Conservation (phyloP, 1,140 invertebrate species). For the Heliconius melpomene region DNA sequence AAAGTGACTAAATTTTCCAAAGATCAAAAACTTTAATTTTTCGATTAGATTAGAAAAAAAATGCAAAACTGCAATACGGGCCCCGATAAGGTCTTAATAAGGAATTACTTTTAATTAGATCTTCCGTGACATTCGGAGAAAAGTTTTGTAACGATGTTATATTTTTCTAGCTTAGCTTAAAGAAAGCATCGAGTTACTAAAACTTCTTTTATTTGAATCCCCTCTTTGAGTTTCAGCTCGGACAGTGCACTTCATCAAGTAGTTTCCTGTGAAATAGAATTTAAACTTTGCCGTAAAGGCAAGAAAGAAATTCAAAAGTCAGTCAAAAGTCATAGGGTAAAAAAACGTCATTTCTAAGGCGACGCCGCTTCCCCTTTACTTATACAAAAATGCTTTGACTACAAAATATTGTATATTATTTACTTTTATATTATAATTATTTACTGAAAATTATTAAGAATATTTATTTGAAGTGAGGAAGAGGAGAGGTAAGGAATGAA, state of each 20-base stretch:
- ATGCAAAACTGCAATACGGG: background rate
- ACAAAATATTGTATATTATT: slow-evolving; percentile 5
- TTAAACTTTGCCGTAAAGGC: slow-evolving; percentile 37
- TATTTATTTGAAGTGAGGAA: too few relatives aligned
- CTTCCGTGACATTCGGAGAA: background rate
- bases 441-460: too few relatives aligned
- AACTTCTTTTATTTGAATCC: slow-evolving; percentile 31
- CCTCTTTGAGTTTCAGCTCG: slow-evolving; percentile 21
- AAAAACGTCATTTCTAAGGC: slow-evolving; percentile 32
- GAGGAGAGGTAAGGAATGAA: too few relatives aligned
- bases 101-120: too few relatives aligned
- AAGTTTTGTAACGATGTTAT: slow-evolving; percentile 3
- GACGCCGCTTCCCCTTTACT: slow-evolving; percentile 25
- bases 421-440: background rate
- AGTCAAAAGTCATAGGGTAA: slow-evolving; percentile 36
- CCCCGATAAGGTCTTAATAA: too few relatives aligned
- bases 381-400: slow-evolving; percentile 11
- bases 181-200: slow-evolving; percentile 18
- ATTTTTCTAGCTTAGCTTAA: slow-evolving; percentile 17
- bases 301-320: slow-evolving; percentile 31
- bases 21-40: too few relatives aligned
- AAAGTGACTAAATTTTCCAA: too few relatives aligned
- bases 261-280: slow-evolving; percentile 39
- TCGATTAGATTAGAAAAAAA: background rate
- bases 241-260: slow-evolving; percentile 37